A percentile compares a stretch with the other conserved stretches of the same genome.
These are phyloP conservation scores for Tortricodes alternella DNA, from an alignment of 2,888 invertebrate genomes.

Conservation along the genomic window DNA sequence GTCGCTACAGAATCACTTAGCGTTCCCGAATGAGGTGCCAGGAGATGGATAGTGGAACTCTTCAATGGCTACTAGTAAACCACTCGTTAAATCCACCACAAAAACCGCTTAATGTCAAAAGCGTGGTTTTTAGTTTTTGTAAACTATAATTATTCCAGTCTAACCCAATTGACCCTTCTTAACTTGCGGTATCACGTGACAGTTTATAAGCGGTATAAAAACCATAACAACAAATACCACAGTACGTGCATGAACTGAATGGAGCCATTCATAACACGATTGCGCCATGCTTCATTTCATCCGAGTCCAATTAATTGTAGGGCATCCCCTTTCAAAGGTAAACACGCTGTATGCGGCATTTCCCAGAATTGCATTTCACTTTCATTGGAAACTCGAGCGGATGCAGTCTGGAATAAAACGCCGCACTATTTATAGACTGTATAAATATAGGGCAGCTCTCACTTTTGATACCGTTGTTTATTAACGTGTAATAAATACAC, in stretches of 20 bases:
- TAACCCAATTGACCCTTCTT: too few species aligned
- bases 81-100: too few species aligned
- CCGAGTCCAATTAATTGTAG: not conserved
- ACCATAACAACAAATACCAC: not conserved
- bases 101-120: too few species aligned
- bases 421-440: not conserved
- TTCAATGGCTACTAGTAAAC: too few species aligned
- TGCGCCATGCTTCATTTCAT: not conserved
- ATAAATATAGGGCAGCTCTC: not conserved
- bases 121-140: too few species aligned
- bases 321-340: not conserved
- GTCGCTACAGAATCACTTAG: too few species aligned
- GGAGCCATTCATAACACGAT: not conserved
- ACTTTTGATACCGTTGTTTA: slow-evolving; percentile 5
- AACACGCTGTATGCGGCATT: not conserved
- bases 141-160: too few species aligned
- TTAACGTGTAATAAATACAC: slow-evolving; percentile 1
- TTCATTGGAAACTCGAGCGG: not conserved
- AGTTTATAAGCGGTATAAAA: too few species aligned
- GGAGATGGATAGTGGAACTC: too few species aligned
- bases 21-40: too few species aligned
- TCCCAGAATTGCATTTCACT: slow-evolving; percentile 20
- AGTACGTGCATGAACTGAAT: not conserved
- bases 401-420: not conserved
- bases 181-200: too few species aligned